Evolutionary conservation across 1,140 invertebrate genomes (phyloP).

Genomic region (Dolichoris vasculosae): DNA sequence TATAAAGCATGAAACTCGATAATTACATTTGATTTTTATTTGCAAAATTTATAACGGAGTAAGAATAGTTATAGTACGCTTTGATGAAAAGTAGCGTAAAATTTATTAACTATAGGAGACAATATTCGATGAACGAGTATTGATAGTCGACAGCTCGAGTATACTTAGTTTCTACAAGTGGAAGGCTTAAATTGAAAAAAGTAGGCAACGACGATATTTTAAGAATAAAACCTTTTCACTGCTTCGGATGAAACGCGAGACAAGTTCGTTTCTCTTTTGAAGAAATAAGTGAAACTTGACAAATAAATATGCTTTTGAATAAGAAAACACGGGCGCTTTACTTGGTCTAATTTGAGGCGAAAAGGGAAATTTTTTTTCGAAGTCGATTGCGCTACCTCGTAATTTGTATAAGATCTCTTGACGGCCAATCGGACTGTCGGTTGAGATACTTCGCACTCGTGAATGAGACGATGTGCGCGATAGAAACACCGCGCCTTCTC

Average conservation of each 20-base stretch:
- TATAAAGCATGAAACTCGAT: neutral
- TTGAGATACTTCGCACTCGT: neutral
- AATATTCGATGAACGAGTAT: neutral
- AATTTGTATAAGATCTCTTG: neutral
- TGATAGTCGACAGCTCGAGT: neutral
- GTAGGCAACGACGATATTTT: slow-evolving; percentile 26
- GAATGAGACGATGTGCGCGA: neutral
- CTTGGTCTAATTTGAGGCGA: neutral
- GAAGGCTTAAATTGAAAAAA: neutral
- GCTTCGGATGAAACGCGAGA: neutral
- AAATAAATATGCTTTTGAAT: neutral
- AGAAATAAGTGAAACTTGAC: neutral
- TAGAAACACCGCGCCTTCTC: neutral
- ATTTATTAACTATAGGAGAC: neutral
- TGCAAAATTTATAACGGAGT: neutral
- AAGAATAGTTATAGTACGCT: too few species aligned
- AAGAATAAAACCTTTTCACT: neutral
- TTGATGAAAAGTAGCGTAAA: too few species aligned
- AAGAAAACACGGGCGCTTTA: neutral
- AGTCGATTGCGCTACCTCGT: slow-evolving; percentile 15
- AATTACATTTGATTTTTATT: neutral
- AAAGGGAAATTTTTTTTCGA: neutral
- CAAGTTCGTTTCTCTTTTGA: slow-evolving; percentile 24
- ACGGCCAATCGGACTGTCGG: slow-evolving; percentile 8
- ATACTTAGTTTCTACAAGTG: neutral